These are phyloP conservation scores for Bombycilla garrulus DNA, from an alignment of 2,113 vertebrate genomes.

Conservation along the genomic window DNA sequence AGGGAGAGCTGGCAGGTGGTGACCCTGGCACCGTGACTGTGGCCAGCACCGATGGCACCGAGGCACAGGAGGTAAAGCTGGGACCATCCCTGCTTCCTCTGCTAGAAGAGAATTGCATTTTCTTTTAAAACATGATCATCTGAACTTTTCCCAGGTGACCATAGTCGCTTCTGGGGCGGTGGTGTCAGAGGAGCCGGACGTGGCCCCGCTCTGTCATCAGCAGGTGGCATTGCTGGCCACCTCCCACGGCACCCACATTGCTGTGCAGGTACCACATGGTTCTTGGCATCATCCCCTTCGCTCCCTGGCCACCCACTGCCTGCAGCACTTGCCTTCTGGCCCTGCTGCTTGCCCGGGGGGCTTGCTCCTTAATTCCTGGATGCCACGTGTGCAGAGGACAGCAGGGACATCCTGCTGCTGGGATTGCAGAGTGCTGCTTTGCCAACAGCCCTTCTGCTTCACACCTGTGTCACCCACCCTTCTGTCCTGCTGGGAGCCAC, in stretches of 20 bases:
- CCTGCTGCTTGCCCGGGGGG: neutral
- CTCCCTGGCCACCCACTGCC: neutral
- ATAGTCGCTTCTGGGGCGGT: slow-evolving; percentile 71
- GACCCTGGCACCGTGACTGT: slow-evolving; percentile 49
- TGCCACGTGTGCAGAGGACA: neutral
- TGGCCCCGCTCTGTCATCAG: slow-evolving; percentile 64
- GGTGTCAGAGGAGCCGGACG: slow-evolving; percentile 43
- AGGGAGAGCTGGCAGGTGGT: slow-evolving; percentile 5
- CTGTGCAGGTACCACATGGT: slow-evolving; percentile 69
- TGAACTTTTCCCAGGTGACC: slow-evolving; percentile 65
- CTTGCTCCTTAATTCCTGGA: neutral
- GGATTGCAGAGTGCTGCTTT: neutral
- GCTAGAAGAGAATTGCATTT: neutral
- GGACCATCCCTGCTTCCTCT: neutral
- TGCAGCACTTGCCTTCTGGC: neutral
- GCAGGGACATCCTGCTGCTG: neutral
- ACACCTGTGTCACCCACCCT: neutral
- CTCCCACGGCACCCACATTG: slow-evolving; percentile 70
- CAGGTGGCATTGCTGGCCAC: slow-evolving; percentile 80
- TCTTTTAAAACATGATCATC: neutral
- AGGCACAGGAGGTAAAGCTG: slow-evolving; percentile 66
- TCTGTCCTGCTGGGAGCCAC: neutral
- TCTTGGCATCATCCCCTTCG: rapidly evolving
- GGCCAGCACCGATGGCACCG: slow-evolving; percentile 42
- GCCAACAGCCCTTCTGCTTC: neutral